Evolutionary conservation across 2,888 invertebrate genomes (phyloP).

Genomic region (Dyspetes luteomarginatus): DNA sequence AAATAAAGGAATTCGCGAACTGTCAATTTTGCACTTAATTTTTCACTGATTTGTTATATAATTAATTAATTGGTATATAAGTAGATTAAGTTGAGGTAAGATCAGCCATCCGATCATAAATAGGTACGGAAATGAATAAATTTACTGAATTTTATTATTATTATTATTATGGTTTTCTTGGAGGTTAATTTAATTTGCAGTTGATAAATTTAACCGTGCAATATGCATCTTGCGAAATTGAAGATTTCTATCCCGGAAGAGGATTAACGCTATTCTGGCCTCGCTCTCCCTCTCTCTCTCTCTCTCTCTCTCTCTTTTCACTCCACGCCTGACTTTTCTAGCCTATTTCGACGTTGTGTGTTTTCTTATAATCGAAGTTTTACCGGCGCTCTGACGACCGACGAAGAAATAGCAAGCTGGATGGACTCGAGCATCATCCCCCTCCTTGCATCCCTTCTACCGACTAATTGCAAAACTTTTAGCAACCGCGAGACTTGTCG

Average conservation of each 20-base stretch:
- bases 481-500: slow-evolving; percentile 43
- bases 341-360: slow-evolving; percentile 22
- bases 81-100: too few species aligned
- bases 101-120: too few species aligned
- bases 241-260: slow-evolving; percentile 49
- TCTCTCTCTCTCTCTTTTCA: background rate
- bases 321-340: too few species aligned
- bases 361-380: slow-evolving; percentile 66
- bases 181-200: slow-evolving; percentile 25
- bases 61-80: too few species aligned
- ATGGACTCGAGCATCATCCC: slow-evolving; percentile 23
- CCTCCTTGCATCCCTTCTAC: background rate
- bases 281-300: background rate
- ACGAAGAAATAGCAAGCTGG: slow-evolving; percentile 46
- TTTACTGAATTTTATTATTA: background rate
- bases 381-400: slow-evolving; percentile 35
- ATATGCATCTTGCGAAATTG: slow-evolving; percentile 31
- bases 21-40: too few species aligned
- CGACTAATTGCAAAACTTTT: slow-evolving; percentile 68
- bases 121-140: too few species aligned
- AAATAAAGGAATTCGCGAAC: too few species aligned
- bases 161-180: background rate
- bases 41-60: too few species aligned
- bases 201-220: slow-evolving; percentile 19
- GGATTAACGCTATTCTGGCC: slow-evolving; percentile 14